Percentiles rank a stretch among this genome's conserved stretches.
These are phyloP conservation scores for Lithophane socia DNA, from an alignment of 2,888 invertebrate genomes.

Conservation along the genomic window DNA sequence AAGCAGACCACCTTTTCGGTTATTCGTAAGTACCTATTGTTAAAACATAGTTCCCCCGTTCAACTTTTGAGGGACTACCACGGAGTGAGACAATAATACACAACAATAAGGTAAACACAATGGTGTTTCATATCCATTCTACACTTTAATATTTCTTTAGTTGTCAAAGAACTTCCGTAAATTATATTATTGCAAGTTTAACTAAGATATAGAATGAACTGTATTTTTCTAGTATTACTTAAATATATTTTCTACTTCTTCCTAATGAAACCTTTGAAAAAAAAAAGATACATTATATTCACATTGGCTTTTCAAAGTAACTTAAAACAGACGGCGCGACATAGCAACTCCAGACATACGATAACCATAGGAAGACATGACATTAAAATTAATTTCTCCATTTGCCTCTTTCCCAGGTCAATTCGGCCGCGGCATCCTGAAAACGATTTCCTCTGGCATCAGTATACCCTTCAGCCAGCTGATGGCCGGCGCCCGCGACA, in stretches of 20 bases:
- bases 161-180: not conserved
- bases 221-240: not conserved
- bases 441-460: conserved; percentile 83
- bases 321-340: not conserved
- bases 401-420: conserved; percentile 77
- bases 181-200: not conserved
- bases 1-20: too few relatives aligned
- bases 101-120: not conserved
- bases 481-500: conserved; percentile 89
- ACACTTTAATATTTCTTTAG: not conserved
- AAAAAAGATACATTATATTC: too few relatives aligned
- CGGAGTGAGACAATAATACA: not conserved
- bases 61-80: not conserved
- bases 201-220: not conserved
- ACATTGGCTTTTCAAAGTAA: not conserved
- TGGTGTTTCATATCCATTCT: not conserved
- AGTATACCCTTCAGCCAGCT: conserved; percentile 90
- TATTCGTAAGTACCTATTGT: not conserved
- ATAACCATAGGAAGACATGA: not conserved
- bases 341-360: not conserved
- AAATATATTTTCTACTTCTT: not conserved
- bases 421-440: conserved; percentile 86
- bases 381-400: not conserved
- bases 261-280: not conserved
- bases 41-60: not conserved